A percentile compares a stretch with the other conserved stretches of the same genome.
Conservation (phyloP, 2,113 vertebrate genomes). For the Copsychus sechellarum region DNA sequence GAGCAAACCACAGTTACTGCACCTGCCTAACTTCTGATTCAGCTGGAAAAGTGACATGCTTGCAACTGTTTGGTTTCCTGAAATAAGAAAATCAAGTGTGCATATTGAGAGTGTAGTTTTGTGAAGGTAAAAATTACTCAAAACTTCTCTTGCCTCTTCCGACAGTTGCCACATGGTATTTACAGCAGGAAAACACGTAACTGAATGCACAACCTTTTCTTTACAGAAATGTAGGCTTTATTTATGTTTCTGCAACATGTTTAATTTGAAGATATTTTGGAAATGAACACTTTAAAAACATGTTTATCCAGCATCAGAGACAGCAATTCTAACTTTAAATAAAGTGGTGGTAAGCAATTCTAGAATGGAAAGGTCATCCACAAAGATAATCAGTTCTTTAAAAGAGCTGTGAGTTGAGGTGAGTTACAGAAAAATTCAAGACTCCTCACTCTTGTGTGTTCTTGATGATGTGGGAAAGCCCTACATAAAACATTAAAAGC, state of each 20-base stretch:
- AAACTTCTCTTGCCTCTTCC: neutral
- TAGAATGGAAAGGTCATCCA: neutral
- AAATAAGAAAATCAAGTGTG: neutral
- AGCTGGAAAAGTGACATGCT: neutral
- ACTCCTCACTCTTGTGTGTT: neutral
- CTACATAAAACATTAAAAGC: neutral
- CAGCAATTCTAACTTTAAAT: neutral
- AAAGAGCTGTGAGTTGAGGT: neutral
- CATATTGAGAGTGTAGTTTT: neutral
- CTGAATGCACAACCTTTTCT: neutral
- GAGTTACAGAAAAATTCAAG: neutral
- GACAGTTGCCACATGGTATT: rapidly evolving
- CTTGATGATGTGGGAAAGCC: neutral
- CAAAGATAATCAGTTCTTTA: neutral
- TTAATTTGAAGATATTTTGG: neutral
- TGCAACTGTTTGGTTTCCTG: neutral
- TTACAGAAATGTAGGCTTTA: neutral
- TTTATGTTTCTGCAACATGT: neutral
- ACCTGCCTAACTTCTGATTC: neutral
- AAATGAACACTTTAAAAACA: neutral
- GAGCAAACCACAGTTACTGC: neutral
- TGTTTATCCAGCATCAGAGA: neutral
- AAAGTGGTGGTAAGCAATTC: neutral
- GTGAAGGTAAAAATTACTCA: neutral
- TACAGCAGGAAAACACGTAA: neutral